Evolutionary conservation across 1,140 invertebrate genomes (phyloP).

Genomic region (Brachionus plicatilis): DNA sequence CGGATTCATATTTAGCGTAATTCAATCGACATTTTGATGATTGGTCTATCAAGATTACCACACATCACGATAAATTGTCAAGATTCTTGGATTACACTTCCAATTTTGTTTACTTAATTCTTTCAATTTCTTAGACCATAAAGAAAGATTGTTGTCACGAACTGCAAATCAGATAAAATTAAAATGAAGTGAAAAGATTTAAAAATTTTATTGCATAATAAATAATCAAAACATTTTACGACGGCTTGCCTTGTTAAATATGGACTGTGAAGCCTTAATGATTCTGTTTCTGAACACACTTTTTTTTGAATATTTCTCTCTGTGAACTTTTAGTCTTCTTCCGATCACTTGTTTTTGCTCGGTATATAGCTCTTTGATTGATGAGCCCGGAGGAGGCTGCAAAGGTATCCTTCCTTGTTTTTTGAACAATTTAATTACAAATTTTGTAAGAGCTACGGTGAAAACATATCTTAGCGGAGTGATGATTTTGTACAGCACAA

Average conservation of each 20-base stretch:
- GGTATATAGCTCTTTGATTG: conserved; percentile 24
- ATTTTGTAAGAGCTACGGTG: not conserved
- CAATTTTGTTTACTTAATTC: not conserved
- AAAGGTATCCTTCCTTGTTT: conserved; percentile 2
- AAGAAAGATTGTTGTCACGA: not conserved
- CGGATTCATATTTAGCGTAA: not conserved
- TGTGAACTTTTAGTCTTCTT: conserved; percentile 4
- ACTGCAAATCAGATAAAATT: not conserved
- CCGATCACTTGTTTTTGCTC: conserved; percentile 33
- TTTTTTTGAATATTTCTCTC: conserved; percentile 1
- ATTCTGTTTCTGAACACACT: not conserved
- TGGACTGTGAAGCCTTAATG: not conserved
- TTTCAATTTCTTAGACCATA: not conserved
- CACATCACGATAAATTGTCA: not conserved
- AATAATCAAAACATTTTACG: not conserved
- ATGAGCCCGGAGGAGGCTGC: conserved; percentile 29
- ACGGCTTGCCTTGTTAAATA: not conserved
- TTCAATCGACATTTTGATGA: not conserved
- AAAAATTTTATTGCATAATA: not conserved
- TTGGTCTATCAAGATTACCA: not conserved
- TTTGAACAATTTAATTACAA: conserved; percentile 3
- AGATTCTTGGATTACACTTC: not conserved
- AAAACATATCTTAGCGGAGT: conserved; percentile 22
- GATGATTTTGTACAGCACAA: conserved; percentile 30
- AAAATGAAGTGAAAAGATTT: not conserved